A percentile compares a stretch with the other conserved stretches of the same genome.
These are phyloP conservation scores for Carcharodon carcharias DNA, from an alignment of 2,797 vertebrate species.

Conservation along the genomic window DNA sequence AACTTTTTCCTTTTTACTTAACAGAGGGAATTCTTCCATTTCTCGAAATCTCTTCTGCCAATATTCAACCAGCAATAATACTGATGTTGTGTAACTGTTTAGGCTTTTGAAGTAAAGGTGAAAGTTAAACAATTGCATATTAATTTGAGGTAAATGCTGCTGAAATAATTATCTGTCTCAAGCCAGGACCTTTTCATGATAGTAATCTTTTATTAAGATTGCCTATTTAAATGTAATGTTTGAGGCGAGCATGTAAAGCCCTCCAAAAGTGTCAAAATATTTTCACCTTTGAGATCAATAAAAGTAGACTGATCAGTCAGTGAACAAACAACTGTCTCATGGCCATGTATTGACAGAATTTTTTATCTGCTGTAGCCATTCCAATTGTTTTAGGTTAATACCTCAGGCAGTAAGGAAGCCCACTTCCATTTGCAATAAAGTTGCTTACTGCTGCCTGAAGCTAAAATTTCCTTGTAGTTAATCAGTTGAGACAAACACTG, in stretches of 20 bases:
- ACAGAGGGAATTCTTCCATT: not conserved
- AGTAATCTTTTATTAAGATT: not conserved
- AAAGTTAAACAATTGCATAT: not conserved
- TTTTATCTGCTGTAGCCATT: not conserved
- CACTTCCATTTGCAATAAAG: not conserved
- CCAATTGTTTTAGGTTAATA: not conserved
- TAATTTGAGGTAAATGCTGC: not conserved
- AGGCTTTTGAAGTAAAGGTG: not conserved
- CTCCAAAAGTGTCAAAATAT: not conserved
- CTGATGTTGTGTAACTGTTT: not conserved
- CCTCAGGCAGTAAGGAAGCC: not conserved
- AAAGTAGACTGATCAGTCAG: not conserved
- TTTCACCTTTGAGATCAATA: not conserved
- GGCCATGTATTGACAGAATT: not conserved
- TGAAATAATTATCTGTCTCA: not conserved
- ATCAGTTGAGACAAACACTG: conserved; percentile 6
- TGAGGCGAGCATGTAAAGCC: not conserved
- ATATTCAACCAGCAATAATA: not conserved
- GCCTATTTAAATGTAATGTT: not conserved
- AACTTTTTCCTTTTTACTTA: too few species aligned
- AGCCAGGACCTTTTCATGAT: not conserved
- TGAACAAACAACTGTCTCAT: not conserved
- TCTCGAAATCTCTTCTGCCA: not conserved
- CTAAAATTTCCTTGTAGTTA: conserved; percentile 21
- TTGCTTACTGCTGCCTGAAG: conserved; percentile 7